Evolutionary conservation across 1,140 invertebrate species (phyloP).

Genomic region (Samia ricini): DNA sequence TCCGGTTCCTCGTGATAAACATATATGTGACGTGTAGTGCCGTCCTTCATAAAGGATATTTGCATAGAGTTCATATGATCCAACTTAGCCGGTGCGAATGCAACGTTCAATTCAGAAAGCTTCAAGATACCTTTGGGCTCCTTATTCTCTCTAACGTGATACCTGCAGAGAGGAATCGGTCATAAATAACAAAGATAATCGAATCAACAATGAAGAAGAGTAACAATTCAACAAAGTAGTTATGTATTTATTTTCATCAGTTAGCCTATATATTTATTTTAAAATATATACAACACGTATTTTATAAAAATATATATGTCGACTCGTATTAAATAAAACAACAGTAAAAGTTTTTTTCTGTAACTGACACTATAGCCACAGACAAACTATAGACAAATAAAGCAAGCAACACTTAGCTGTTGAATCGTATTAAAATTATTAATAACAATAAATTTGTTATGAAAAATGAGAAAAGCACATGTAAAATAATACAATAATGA

Average conservation of each 20-base stretch:
- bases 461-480: background rate
- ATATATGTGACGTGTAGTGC: slow-evolving; percentile 91
- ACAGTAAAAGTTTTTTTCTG: background rate
- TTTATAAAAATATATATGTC: too few species aligned
- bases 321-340: too few species aligned
- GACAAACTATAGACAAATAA: background rate
- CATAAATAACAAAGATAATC: background rate
- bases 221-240: too few species aligned
- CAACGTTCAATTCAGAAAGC: slow-evolving; percentile 90
- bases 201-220: background rate
- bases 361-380: background rate
- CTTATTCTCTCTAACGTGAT: slow-evolving; percentile 91
- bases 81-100: slow-evolving; percentile 91
- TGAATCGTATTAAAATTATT: background rate
- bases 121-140: slow-evolving; percentile 90
- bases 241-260: too few species aligned
- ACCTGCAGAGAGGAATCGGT: slow-evolving; percentile 58
- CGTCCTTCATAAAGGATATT: slow-evolving; percentile 89
- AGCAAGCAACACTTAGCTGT: background rate
- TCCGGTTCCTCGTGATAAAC: slow-evolving; percentile 92
- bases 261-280: too few species aligned
- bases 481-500: background rate
- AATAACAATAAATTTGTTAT: background rate
- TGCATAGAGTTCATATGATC: slow-evolving; percentile 89
- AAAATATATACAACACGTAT: too few species aligned